A percentile compares a stretch with the other conserved stretches of the same genome.
Evolutionary conservation across 2,113 vertebrate genomes (phyloP).

Genomic region (Syngnathoides biaculeatus): DNA sequence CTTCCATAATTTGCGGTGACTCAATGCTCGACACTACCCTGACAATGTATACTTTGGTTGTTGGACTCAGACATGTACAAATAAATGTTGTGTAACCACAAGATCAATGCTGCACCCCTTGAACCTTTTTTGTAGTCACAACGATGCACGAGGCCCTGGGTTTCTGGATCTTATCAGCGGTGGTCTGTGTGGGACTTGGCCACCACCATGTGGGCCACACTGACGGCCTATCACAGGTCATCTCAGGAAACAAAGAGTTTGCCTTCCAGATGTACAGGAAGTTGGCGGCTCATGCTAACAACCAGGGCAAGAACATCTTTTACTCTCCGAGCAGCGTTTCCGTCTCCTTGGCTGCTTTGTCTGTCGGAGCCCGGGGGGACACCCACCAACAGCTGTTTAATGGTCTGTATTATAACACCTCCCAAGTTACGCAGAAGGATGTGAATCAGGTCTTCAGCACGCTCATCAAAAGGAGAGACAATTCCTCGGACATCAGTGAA

Average conservation of each 20-base stretch:
- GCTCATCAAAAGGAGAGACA: constrained; percentile 21
- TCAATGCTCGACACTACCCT: background rate
- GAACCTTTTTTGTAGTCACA: constrained; percentile 30
- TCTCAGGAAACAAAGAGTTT: constrained; percentile 64
- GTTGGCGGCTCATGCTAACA: constrained; percentile 46
- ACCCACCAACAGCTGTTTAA: constrained; percentile 69
- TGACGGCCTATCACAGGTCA: constrained; percentile 37
- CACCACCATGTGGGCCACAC: constrained; percentile 11
- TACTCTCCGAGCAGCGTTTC: constrained; percentile 78
- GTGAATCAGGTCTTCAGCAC: constrained; percentile 42
- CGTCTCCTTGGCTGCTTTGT: constrained; percentile 70
- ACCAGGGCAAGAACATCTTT: constrained; percentile 72
- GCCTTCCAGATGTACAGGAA: constrained; percentile 70
- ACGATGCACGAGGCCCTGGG: constrained; percentile 40
- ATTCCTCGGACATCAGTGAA: constrained; percentile 13
- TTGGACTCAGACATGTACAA: background rate
- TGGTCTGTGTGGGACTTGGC: constrained; percentile 37
- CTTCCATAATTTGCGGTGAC: background rate
- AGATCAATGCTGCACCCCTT: constrained; percentile 21
- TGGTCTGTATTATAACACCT: constrained; percentile 57
- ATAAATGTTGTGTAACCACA: constrained; percentile 26
- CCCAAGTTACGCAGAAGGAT: constrained; percentile 19
- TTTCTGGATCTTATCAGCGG: constrained; percentile 50
- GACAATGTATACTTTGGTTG: background rate
- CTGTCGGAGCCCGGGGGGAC: constrained; percentile 62